Conservation (phyloP, 2,797 vertebrate genomes). For the Diceros bicornis region DNA sequence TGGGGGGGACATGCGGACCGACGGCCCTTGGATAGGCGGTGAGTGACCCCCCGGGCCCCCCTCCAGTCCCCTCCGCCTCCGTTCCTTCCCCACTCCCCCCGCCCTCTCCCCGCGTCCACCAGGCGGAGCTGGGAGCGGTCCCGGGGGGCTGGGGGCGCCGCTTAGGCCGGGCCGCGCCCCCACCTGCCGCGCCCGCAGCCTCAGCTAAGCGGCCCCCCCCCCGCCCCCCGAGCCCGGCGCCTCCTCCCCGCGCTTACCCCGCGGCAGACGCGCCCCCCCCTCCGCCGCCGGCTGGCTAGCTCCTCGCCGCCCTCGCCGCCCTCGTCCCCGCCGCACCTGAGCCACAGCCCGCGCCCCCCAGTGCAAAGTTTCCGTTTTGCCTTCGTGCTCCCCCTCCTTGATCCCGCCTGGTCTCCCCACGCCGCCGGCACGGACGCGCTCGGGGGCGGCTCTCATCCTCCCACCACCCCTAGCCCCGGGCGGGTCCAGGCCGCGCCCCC, state of each 20-base stretch:
- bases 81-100: background rate
- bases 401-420: background rate
- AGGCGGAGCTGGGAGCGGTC: slow-evolving; percentile 35
- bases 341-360: slow-evolving; percentile 65
- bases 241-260: slow-evolving; percentile 66
- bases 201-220: slow-evolving; percentile 29
- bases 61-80: background rate
- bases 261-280: slow-evolving; percentile 47
- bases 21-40: slow-evolving; percentile 82
- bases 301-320: background rate
- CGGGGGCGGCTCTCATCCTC: slow-evolving; percentile 69
- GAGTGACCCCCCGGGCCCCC: slow-evolving; percentile 67
- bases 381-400: background rate
- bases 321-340: slow-evolving; percentile 69
- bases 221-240: background rate
- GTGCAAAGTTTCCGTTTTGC: slow-evolving; percentile 81
- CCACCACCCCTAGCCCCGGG: slow-evolving; percentile 62
- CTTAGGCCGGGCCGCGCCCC: slow-evolving; percentile 78
- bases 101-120: slow-evolving; percentile 31
- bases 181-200: slow-evolving; percentile 79
- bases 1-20: slow-evolving; percentile 81
- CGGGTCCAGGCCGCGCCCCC: slow-evolving; percentile 80
- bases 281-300: background rate
- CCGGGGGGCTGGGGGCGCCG: slow-evolving; percentile 60
- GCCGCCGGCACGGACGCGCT: background rate